Evolutionary conservation across 2,797 vertebrate species (phyloP).

Genomic region (Numenius phaeopus): DNA sequence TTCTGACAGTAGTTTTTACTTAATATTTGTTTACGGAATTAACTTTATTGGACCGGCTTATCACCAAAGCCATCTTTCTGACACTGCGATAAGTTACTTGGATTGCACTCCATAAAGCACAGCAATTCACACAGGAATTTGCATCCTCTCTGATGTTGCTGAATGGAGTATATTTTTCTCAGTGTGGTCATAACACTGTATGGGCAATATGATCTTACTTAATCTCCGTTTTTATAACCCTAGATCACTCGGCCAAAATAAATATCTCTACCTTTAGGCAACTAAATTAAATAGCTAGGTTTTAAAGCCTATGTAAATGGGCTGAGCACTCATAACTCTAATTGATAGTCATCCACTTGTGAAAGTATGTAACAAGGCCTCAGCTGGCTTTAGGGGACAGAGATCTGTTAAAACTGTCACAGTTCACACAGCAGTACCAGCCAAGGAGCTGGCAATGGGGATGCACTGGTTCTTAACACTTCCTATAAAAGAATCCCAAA

Average conservation of each 20-base stretch:
- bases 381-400: neutral
- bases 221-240: conserved; percentile 14
- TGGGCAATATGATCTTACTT: conserved; percentile 4
- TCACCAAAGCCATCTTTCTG: neutral
- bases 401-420: neutral
- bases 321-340: neutral
- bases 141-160: neutral
- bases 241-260: neutral
- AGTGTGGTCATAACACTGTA: neutral
- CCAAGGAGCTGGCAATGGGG: neutral
- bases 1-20: conserved; percentile 20
- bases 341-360: neutral
- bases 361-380: neutral
- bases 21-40: conserved; percentile 44
- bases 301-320: neutral
- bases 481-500: neutral
- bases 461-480: neutral
- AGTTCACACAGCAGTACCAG: neutral
- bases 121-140: neutral
- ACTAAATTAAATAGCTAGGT: neutral
- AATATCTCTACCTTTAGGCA: neutral
- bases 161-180: conserved; percentile 9
- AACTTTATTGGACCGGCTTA: neutral
- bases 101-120: neutral
- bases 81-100: neutral